Evolutionary conservation across 2,888 invertebrate genomes (phyloP).

Genomic region (Epirrita christyi): DNA sequence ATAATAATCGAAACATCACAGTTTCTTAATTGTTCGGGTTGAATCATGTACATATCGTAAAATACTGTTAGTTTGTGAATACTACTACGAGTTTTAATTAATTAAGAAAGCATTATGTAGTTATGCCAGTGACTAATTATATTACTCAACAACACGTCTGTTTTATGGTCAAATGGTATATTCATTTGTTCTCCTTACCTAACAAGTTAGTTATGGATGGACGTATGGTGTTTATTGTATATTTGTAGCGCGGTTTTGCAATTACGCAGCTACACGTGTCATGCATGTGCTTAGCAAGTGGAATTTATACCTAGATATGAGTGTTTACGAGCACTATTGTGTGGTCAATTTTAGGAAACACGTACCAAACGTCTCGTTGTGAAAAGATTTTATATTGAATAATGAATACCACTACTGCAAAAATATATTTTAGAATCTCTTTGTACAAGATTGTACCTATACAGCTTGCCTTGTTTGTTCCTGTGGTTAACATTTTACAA

Average conservation of each 20-base stretch:
- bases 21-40: too few species aligned
- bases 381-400: neutral
- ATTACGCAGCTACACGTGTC: constrained; percentile 26
- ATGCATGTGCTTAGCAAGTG: neutral
- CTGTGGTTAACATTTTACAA: too few species aligned
- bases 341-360: neutral
- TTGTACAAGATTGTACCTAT: too few species aligned
- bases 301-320: constrained; percentile 1
- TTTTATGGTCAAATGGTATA: neutral
- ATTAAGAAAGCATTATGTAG: too few species aligned
- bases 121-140: neutral
- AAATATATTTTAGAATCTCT: too few species aligned
- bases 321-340: constrained; percentile 1
- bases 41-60: too few species aligned
- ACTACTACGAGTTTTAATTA: too few species aligned
- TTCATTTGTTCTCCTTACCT: too few species aligned
- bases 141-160: neutral
- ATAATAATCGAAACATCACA: too few species aligned
- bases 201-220: too few species aligned
- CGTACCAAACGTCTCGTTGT: neutral
- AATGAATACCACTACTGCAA: neutral
- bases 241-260: constrained; percentile 15
- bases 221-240: neutral
- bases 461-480: too few species aligned
- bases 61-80: too few species aligned